phyloP scores from a whole-genome alignment of 2,797 vertebrate genomes.

The Pyrocephalus nanus region DNA sequence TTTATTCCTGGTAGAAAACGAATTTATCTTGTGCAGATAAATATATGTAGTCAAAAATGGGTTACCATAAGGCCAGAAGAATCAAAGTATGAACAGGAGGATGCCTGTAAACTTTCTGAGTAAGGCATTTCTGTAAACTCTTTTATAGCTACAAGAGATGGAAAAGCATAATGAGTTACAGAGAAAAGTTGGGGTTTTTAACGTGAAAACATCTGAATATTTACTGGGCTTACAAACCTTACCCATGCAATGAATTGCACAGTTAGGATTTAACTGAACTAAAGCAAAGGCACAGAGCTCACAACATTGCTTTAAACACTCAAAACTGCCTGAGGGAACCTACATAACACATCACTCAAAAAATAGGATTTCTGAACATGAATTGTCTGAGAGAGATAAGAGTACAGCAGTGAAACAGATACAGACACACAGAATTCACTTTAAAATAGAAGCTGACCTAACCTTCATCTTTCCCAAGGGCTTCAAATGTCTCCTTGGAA shows the following conservation, averaged over 20 bases:
- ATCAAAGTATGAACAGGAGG: constrained; percentile 29
- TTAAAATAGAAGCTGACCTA: constrained; percentile 21
- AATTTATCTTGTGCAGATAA: not conserved
- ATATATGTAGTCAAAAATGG: not conserved
- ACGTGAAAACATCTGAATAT: not conserved
- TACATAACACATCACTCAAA: not conserved
- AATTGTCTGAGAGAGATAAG: not conserved
- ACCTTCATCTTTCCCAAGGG: constrained; percentile 60
- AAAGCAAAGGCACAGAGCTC: not conserved
- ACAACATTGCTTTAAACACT: not conserved
- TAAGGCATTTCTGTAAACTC: constrained; percentile 6
- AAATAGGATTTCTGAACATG: not conserved
- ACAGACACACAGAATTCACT: not conserved
- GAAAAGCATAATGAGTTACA: constrained; percentile 41
- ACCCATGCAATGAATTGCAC: not conserved
- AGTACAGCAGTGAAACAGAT: not conserved
- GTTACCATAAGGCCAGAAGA: constrained; percentile 64
- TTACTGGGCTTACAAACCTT: not conserved
- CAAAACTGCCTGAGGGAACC: not conserved
- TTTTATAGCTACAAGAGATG: constrained; percentile 61
- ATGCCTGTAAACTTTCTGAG: constrained; percentile 31
- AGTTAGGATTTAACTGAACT: not conserved
- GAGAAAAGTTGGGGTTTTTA: not conserved
- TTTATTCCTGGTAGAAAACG: not conserved
- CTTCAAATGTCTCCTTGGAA: not conserved